These are phyloP conservation scores for Bos javanicus DNA, from an alignment of 2,113 vertebrate genomes.

Conservation along the genomic window DNA sequence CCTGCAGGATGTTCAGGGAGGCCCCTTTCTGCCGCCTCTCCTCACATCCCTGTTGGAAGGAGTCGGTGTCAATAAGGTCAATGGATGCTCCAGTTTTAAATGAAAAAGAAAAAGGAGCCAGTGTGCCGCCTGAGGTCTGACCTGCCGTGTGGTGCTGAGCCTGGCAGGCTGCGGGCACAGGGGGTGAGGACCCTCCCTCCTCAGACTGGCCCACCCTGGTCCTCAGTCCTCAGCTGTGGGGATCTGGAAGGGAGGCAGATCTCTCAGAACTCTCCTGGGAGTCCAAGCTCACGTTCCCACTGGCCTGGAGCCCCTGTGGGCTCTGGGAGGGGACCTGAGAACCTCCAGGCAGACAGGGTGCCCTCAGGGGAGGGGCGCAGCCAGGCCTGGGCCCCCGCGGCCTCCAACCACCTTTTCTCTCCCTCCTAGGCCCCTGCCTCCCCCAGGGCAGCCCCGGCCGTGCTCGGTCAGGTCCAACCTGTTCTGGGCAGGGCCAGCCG, in stretches of 20 bases:
- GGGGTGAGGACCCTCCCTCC: background rate
- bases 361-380: background rate
- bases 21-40: background rate
- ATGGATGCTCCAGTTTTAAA: background rate
- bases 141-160: accelerated
- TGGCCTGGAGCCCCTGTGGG: background rate
- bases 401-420: accelerated
- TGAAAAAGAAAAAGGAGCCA: background rate
- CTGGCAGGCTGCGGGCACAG: too few species aligned
- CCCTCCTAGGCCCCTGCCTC: background rate
- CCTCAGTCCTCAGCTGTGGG: background rate
- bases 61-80: background rate
- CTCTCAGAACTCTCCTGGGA: too few species aligned
- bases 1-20: too few species aligned
- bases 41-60: background rate
- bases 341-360: background rate
- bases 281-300: accelerated
- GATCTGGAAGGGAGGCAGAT: background rate
- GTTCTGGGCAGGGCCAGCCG: conserved; percentile 54
- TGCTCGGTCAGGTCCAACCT: conserved; percentile 30
- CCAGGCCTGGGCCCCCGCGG: background rate
- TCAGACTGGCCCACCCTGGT: background rate
- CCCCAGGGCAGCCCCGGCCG: background rate
- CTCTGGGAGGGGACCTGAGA: background rate
- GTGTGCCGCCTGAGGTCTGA: background rate